Base-by-base conservation (phyloP, 2,113 vertebrate species). In the Aix galericulata region DNA sequence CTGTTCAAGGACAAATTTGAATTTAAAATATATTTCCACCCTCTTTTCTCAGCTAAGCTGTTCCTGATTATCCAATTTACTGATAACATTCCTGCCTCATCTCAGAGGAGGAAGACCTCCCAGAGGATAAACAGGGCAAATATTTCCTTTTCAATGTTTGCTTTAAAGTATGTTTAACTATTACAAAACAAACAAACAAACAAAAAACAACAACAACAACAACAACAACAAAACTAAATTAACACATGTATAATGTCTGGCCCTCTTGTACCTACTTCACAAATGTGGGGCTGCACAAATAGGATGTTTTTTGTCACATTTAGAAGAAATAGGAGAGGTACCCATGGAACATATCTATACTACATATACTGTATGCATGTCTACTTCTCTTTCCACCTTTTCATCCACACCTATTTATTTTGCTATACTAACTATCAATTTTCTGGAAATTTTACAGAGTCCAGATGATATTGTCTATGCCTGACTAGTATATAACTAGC, bases 21-120 rank as follows among this genome's bases (percentile, higher is more conserved):
- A 95, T 93, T 96, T 87, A 84, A 94, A 96, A 92, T 87, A 44
- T 36, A 92, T 73, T 94, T 96, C 88, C 58, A 89, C 52, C 44
- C 69, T 91, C 74, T 91, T 87, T 94, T 82, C 62, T 92, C 74
- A 42, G 71, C 91, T 89, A 94, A 96, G 83, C 74, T 84, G 83
- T 55, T 82, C 14, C 58, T 93, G 94, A 96, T 94, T 94, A 95
- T 95, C 93, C 92, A 93, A 93, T 87, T 96, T 94, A 95, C 77
- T 87, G 92, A 91, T 92, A 95, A 85, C 40, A 91, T 96, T 89
- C 69, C 90, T 68, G 55, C 62, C 36, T 95, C 83, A 73, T 95
- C 83, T 96, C 92, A 82, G 92, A 93, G 86, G 90, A 92, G 40
- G 40, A 92, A 94, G 55, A 17, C 55, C n/a, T 96, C 92, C 77